These are phyloP conservation scores for Phaethornis superciliosus DNA, from an alignment of 2,113 vertebrate species.

Conservation along the genomic window DNA sequence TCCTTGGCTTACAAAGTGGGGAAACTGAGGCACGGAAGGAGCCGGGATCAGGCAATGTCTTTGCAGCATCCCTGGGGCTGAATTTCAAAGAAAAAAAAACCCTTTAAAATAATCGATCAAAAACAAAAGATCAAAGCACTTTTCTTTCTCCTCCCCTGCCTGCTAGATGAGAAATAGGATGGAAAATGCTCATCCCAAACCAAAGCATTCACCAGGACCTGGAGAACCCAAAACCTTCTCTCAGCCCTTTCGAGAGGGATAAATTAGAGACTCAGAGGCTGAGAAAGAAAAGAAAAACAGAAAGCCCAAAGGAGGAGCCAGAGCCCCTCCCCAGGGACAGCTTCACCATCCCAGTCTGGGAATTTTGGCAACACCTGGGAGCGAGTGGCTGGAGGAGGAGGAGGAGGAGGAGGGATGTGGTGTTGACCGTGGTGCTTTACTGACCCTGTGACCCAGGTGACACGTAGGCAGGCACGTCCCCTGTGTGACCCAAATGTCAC, in stretches of 20 bases:
- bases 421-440: rapidly evolving
- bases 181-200: rapidly evolving
- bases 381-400: neutral
- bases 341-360: neutral
- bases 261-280: neutral
- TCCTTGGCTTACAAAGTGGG: neutral
- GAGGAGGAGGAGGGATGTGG: neutral
- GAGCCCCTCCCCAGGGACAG: too few species aligned
- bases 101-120: too few species aligned
- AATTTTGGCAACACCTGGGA: neutral
- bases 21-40: neutral
- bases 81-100: neutral
- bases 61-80: neutral
- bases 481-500: neutral
- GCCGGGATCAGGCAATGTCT: rapidly evolving
- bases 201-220: rapidly evolving
- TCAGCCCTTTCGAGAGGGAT: neutral
- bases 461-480: neutral
- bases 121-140: neutral
- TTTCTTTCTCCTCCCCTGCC: neutral
- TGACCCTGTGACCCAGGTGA: neutral
- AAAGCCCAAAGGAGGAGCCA: neutral
- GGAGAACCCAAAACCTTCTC: neutral
- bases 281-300: neutral
- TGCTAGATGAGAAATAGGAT: neutral